These are phyloP conservation scores for Poeciliopsis turrubarensis DNA, from an alignment of 2,113 vertebrate species.

Conservation along the genomic window DNA sequence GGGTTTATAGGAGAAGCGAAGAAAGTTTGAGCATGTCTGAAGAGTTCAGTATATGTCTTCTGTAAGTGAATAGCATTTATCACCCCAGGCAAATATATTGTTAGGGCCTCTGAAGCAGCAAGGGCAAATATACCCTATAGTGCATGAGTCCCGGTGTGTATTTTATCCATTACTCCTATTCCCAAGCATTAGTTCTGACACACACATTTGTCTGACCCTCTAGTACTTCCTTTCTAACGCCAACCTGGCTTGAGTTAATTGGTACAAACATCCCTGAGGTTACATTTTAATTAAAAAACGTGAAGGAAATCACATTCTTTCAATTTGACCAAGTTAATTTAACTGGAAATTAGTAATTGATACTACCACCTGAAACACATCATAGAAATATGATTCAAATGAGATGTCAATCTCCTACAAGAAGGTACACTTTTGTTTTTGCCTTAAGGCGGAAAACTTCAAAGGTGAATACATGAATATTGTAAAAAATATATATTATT, in stretches of 20 bases:
- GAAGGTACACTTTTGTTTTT: not conserved
- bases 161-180: constrained; percentile 19
- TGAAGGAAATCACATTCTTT: constrained; percentile 18
- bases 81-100: constrained; percentile 12
- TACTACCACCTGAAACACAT: constrained; percentile 18
- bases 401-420: not conserved
- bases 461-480: not conserved
- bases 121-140: constrained; percentile 21
- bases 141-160: not conserved
- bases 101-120: constrained; percentile 19
- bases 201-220: constrained; percentile 15
- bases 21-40: constrained; percentile 22
- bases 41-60: constrained; percentile 11
- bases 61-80: constrained; percentile 12
- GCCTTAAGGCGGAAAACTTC: not conserved
- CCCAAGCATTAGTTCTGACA: constrained; percentile 8
- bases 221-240: constrained; percentile 15
- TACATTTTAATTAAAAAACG: constrained; percentile 44
- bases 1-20: constrained; percentile 3
- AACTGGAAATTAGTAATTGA: constrained; percentile 30
- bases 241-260: constrained; percentile 25
- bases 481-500: too few species aligned
- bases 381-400: constrained; percentile 6
- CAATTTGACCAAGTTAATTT: constrained; percentile 19
- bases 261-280: constrained; percentile 37